Evolutionary conservation across 2,888 invertebrate species (phyloP), one percentile per base, ranked within the genome.

Genomic region (Flexamia atlantica): DNA sequence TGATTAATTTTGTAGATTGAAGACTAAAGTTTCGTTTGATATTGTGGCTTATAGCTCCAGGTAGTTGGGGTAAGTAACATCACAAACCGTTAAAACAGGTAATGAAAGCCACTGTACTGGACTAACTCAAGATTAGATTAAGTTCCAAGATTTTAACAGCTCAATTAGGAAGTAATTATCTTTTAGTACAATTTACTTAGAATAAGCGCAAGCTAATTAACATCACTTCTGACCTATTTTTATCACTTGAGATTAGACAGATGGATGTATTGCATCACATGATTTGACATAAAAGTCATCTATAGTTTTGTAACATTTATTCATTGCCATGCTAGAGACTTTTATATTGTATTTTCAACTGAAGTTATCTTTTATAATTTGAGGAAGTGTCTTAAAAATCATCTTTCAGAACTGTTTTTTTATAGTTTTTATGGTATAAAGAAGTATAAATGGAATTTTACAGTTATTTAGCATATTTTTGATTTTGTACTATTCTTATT

Each of bases 141-240:
- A 64, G 17, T 64, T 30, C 30, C 64, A 64, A 14, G 28, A 10
- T 30, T 28, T 17, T 14, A 30, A 64, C n/a, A 79, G 79, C 79
- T 79, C 79, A 79, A 79, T 79, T 79, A 79, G 57, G 50, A 50
- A 25, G 76, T 42, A 76, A 46, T 42, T 28, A 72, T 40, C 23
- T 72, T 17, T n/a, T 76, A 76, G 76, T 70, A 70, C 70, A 40
- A 70, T 32, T 70, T 36, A 40, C 20, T 17, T 36, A 70, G 64
- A 30, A 17, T 64, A 64, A 64, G 32, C 28, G 5, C 20, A 30
- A 68, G 23, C 17, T 10, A 30, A 17, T 36, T n/a, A 70, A 70
- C 32, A 40, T 20, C 36, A 70, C 25, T 46, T 46, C 1, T 72
- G 3, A 53, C 4, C 7, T 53, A 53, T 53, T 53, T 53, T 53